Evolutionary conservation across 2,113 vertebrate genomes (phyloP).

Genomic region (Okapia johnstoni): DNA sequence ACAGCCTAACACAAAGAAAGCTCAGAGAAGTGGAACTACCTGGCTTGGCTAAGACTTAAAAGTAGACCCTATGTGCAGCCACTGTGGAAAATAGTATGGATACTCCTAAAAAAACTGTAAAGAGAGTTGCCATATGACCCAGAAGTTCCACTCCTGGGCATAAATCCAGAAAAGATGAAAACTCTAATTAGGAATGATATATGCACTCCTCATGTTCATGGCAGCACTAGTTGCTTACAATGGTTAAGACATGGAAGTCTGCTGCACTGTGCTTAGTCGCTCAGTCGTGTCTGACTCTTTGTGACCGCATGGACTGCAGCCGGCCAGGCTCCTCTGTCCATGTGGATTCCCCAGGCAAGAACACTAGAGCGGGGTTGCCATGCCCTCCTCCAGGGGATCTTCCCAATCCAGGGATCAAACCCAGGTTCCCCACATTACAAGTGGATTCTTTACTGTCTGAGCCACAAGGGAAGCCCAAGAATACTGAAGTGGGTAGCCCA

Average conservation of each 20-base stretch:
- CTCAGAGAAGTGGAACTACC: neutral
- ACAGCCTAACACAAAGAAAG: neutral
- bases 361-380: neutral
- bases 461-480: neutral
- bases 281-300: rapidly evolving
- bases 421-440: neutral
- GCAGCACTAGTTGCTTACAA: neutral
- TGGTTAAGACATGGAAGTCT: neutral
- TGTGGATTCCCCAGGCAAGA: neutral
- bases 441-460: neutral
- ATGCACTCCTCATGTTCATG: neutral
- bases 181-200: neutral
- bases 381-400: neutral
- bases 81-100: neutral
- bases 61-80: neutral
- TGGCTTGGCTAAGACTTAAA: neutral
- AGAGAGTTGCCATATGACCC: neutral
- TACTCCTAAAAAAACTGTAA: neutral
- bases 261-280: neutral
- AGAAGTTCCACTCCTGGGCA: neutral
- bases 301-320: neutral
- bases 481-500: neutral
- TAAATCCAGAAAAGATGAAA: neutral
- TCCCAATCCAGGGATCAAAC: neutral
- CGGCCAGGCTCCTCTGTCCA: neutral